These are phyloP conservation scores for Castor canadensis DNA, from an alignment of 2,113 vertebrate species.

Conservation along the genomic window DNA sequence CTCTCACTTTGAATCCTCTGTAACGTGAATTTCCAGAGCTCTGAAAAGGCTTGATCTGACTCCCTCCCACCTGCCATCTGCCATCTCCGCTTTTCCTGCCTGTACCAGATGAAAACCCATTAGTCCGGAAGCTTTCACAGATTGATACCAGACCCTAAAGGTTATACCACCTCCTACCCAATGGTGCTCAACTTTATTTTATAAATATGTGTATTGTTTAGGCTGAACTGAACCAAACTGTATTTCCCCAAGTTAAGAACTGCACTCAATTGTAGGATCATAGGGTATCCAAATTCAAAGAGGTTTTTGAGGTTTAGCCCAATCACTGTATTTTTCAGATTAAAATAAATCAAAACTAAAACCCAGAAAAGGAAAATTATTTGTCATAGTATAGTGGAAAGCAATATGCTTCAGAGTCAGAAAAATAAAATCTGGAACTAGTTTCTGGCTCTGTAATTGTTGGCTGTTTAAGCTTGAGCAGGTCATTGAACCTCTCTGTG, in stretches of 20 bases:
- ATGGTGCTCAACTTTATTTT: conserved; percentile 46
- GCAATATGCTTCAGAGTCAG: neutral
- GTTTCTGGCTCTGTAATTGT: neutral
- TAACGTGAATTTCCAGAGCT: neutral
- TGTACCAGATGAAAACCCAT: conserved; percentile 63
- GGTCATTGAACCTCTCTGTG: neutral
- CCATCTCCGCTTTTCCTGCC: neutral
- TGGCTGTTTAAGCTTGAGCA: neutral
- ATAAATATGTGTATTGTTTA: conserved; percentile 70
- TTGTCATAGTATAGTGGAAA: neutral
- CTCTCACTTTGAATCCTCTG: neutral
- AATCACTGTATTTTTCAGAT: conserved; percentile 62
- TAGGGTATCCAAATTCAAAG: conserved; percentile 42
- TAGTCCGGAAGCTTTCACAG: conserved; percentile 56
- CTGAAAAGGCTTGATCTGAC: neutral
- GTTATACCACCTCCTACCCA: conserved; percentile 34
- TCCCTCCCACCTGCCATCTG: neutral
- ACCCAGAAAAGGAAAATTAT: conserved; percentile 48
- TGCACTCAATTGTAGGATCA: conserved; percentile 57
- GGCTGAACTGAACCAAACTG: conserved; percentile 39
- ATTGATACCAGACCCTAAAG: conserved; percentile 71
- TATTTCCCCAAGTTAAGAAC: conserved; percentile 52
- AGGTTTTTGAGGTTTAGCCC: conserved; percentile 32
- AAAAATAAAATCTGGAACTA: conserved; percentile 7
- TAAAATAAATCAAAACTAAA: conserved; percentile 66